Base-by-base conservation (phyloP, 2,888 invertebrate genomes). In the Gonocerus acuteangulatus region DNA sequence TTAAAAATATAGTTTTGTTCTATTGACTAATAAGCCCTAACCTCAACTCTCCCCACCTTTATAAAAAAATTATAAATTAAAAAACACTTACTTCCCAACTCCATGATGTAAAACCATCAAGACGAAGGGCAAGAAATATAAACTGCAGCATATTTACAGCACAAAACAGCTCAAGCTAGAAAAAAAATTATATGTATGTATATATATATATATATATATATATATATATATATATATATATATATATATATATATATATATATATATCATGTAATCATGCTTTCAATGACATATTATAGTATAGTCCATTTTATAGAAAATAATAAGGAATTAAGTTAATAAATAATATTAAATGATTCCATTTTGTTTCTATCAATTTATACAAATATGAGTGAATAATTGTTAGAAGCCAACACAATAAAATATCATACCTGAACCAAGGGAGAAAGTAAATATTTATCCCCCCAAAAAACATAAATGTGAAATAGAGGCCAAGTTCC, bases 141-240 rank as follows among this genome's bases (percentile, higher is more conserved):
- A 99, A 96, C 74, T 99, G 96, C 60, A 99, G 79, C 63, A 96
- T 90, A 77, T 99, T 99, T 16, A 96, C 95, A 49, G 96, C 91
- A 75, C 96, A 93, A 75, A 97, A 95, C 54, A 99, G 75, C 76
- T 99, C 97, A 77, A 95, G 76, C 87, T 91, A 76, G 65, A 84
- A 84, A 67, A 66, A 68, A 67, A 68, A 56, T 59, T 13, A 54
- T 44, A 45, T n/a, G n/a, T n/a, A n/a, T n/a, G n/a, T n/a, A n/a
- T n/a, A n/a, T n/a, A n/a, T n/a, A n/a, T 48, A 32, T 22, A 16
- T 52, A 22, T 56, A 48, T 48, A 61, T 9, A 56, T 45, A 3
- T 49, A 13, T n/a, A 22, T 11, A 11, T 3, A 9, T 60, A 16
- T n/a, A 58, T 11, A 18, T 27, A 13, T 19, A 59, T 22, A n/a